A percentile compares a stretch with the other conserved stretches of the same genome.
Evolutionary conservation across 2,113 vertebrate genomes (phyloP).

Genomic region (Cyanoramphus novaezelandiae): DNA sequence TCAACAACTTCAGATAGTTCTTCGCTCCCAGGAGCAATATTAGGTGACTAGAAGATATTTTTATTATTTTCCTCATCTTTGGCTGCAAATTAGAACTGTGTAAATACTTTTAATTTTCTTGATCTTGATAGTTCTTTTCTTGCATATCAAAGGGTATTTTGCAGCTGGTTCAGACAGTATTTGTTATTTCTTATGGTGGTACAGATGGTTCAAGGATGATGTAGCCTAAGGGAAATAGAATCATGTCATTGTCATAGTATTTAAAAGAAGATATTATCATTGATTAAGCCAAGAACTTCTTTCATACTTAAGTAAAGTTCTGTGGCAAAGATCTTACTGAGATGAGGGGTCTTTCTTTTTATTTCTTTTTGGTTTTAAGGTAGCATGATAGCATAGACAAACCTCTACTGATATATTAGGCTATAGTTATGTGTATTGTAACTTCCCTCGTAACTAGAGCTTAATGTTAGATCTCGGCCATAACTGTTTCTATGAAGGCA

Average conservation of each 20-base stretch:
- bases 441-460: not conserved
- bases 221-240: not conserved
- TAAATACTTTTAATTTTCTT: not conserved
- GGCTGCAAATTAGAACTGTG: not conserved
- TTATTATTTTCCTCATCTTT: not conserved
- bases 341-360: not conserved
- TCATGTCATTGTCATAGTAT: not conserved
- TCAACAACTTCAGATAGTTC: slow-evolving; percentile 66
- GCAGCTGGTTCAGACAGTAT: not conserved
- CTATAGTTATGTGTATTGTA: not conserved
- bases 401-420: not conserved
- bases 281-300: not conserved
- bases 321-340: not conserved
- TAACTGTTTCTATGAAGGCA: not conserved
- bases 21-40: slow-evolving; percentile 74
- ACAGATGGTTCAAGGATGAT: not conserved
- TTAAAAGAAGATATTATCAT: not conserved
- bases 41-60: slow-evolving; percentile 66
- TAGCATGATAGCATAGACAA: not conserved
- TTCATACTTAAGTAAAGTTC: not conserved
- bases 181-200: not conserved
- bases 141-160: not conserved
- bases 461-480: accelerated
- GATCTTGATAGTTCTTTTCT: not conserved
- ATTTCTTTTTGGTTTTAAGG: not conserved